A percentile compares a stretch with the other conserved stretches of the same genome.
Conservation (phyloP, 2,888 invertebrate species). For the Epinotia brunnichana region DNA sequence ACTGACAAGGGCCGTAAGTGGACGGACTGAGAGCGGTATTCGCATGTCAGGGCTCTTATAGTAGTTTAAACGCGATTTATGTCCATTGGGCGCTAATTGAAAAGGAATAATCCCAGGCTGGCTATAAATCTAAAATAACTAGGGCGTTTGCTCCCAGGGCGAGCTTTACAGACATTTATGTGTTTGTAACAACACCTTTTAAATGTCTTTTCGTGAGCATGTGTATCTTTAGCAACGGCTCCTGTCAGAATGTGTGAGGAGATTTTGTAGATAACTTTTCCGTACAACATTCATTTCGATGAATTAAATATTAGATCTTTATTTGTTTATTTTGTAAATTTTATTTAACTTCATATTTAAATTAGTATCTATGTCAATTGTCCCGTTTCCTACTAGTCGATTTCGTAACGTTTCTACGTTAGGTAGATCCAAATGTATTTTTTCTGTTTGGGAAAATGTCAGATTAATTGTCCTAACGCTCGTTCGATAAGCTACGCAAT, state of each 20-base stretch:
- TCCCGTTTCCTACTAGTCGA: too few species aligned
- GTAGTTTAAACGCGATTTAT: constrained; percentile 46
- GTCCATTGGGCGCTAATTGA: constrained; percentile 79
- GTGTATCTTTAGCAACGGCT: background rate
- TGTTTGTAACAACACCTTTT: constrained; percentile 6
- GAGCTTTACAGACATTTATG: constrained; percentile 39
- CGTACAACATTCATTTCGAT: background rate
- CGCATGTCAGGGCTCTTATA: background rate
- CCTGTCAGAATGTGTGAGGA: background rate
- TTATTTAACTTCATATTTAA: background rate
- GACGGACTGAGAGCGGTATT: constrained; percentile 10
- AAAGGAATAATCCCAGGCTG: constrained; percentile 74
- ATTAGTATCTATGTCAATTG: too few species aligned
- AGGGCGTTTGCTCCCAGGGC: constrained; percentile 64
- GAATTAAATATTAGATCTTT: too few species aligned
- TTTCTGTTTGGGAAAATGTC: too few species aligned
- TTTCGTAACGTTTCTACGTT: too few species aligned
- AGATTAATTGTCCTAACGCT: too few species aligned
- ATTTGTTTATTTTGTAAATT: background rate
- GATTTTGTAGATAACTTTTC: background rate
- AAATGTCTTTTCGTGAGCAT: background rate
- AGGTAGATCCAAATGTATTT: too few species aligned
- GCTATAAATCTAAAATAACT: constrained; percentile 77
- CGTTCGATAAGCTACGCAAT: too few species aligned
- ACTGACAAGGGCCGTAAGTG: background rate